Percentiles rank a stretch among this genome's conserved stretches.
phyloP scores from a whole-genome alignment of 2,113 vertebrate species.

The Etheostoma cragini region DNA sequence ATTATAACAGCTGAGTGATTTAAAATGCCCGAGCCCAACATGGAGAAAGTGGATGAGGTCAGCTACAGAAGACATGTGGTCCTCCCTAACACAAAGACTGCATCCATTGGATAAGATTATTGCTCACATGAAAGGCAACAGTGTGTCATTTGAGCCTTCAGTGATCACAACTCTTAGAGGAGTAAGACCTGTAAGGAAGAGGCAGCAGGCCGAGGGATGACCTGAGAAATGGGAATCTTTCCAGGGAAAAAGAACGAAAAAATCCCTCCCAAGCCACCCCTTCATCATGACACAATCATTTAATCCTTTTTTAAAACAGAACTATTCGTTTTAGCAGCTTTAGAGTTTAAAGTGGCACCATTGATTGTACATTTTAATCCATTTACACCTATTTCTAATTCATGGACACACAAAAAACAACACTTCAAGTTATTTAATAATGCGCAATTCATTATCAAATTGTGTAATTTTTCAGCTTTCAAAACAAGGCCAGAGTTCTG shows the following conservation, averaged over 20 bases:
- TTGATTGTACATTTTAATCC: neutral
- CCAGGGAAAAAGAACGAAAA: neutral
- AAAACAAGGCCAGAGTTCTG: neutral
- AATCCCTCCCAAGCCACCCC: too few species aligned
- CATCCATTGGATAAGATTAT: conserved; percentile 50
- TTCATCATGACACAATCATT: neutral
- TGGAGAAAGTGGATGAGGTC: conserved; percentile 39
- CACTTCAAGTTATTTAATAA: neutral
- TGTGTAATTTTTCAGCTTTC: neutral
- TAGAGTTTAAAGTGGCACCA: neutral
- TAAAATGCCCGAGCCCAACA: neutral
- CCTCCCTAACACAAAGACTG: conserved; percentile 13
- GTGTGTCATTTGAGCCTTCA: conserved; percentile 26
- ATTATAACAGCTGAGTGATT: conserved; percentile 29
- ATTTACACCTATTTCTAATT: neutral
- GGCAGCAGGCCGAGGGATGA: too few species aligned
- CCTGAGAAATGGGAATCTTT: neutral
- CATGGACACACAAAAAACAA: neutral
- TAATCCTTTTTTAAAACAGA: neutral
- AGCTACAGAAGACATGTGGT: conserved; percentile 21
- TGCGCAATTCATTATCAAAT: neutral
- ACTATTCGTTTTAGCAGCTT: neutral
- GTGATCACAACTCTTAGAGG: neutral
- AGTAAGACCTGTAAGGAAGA: neutral
- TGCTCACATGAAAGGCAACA: conserved; percentile 48